Conservation (phyloP, 2,113 vertebrate species). For the Pseudorectes ferrugineus region DNA sequence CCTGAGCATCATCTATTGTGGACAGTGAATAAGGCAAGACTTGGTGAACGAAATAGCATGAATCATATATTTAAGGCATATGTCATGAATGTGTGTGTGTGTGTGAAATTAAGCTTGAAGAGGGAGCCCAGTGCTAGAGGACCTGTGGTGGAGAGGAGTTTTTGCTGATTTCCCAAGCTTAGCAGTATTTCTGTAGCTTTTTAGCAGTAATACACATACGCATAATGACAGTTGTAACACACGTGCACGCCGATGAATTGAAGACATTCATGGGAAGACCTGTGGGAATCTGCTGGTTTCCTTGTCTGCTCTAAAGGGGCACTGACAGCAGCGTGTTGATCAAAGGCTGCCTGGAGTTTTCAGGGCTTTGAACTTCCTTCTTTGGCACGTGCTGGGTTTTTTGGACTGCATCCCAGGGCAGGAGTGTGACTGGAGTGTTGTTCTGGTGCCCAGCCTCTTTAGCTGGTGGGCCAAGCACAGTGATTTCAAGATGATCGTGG, state of each 20-base stretch:
- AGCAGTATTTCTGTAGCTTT: not conserved
- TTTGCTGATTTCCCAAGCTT: not conserved
- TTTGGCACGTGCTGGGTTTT: not conserved
- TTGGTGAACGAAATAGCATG: not conserved
- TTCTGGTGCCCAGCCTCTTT: not conserved
- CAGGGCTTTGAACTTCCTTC: not conserved
- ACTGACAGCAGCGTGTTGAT: not conserved
- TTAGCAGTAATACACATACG: not conserved
- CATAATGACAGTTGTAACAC: not conserved
- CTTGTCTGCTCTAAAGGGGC: not conserved
- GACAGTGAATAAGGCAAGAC: not conserved
- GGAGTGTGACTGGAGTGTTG: not conserved
- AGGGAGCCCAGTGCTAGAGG: not conserved
- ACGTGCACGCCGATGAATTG: rapidly evolving
- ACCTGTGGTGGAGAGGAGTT: not conserved
- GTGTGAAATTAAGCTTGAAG: not conserved
- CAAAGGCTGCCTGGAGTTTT: not conserved
- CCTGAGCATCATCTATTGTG: not conserved
- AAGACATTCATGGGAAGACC: not conserved
- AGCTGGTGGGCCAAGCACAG: not conserved
- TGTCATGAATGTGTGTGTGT: not conserved
- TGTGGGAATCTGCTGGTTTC: not conserved
- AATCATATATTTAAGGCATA: not conserved
- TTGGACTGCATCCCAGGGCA: not conserved
- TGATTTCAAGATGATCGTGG: not conserved